Conservation (phyloP, 2,888 invertebrate genomes). For the Sinopyrophorus schimmeli region DNA sequence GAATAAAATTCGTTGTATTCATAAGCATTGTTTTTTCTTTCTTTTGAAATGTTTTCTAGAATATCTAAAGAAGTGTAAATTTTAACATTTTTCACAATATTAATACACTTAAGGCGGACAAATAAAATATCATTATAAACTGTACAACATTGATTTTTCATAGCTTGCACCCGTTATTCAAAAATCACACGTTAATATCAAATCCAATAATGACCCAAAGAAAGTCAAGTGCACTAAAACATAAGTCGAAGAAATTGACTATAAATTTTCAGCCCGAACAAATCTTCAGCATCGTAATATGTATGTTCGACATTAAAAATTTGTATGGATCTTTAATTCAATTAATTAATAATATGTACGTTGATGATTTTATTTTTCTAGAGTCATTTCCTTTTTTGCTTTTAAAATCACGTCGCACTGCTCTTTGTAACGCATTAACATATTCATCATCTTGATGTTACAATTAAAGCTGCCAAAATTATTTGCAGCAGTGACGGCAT, state of each 20-base stretch:
- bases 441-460: constrained; percentile 24
- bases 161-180: constrained; percentile 26
- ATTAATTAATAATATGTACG: too few relatives aligned
- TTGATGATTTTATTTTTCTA: constrained; percentile 28
- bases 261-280: too few relatives aligned
- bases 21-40: constrained; percentile 26
- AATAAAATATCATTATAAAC: constrained; percentile 22
- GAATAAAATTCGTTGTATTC: constrained; percentile 28
- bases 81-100: constrained; percentile 22
- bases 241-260: constrained; percentile 29
- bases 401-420: constrained; percentile 12
- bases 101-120: constrained; percentile 30
- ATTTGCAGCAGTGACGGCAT: constrained; percentile 15
- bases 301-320: too few relatives aligned
- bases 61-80: too few relatives aligned
- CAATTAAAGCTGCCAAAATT: constrained; percentile 9
- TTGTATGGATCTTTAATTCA: constrained; percentile 23
- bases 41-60: too few relatives aligned
- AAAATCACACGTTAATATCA: constrained; percentile 29
- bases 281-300: too few relatives aligned
- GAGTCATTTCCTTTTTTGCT: constrained; percentile 12
- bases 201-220: constrained; percentile 28
- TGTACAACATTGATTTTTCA: constrained; percentile 28
- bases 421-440: neutral
- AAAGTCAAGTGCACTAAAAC: constrained; percentile 19